phyloP scores from a whole-genome alignment of 2,888 invertebrate species.

The Sesia bembeciformis region DNA sequence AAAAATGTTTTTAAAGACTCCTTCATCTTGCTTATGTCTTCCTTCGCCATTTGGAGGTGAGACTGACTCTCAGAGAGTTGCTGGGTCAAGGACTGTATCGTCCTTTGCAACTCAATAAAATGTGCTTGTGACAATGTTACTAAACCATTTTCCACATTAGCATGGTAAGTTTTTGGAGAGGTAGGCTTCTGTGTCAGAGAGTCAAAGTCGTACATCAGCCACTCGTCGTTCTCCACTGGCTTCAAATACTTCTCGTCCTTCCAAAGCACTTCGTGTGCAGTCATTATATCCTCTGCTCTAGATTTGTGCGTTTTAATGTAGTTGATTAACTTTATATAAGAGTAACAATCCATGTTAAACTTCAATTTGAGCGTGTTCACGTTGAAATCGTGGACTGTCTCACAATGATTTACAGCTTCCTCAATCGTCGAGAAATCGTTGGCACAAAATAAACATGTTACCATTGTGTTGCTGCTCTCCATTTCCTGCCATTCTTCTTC shows the following conservation, averaged over 20 bases:
- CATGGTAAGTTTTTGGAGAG: constrained; percentile 66
- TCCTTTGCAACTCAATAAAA: constrained; percentile 75
- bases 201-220: constrained; percentile 86
- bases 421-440: constrained; percentile 75
- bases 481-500: constrained; percentile 70
- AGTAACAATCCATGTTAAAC: constrained; percentile 87
- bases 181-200: constrained; percentile 45
- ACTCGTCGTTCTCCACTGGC: constrained; percentile 84
- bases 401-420: constrained; percentile 79
- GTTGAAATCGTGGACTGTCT: constrained; percentile 77
- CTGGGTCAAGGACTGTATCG: constrained; percentile 70
- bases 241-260: constrained; percentile 84
- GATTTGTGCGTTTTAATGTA: constrained; percentile 81
- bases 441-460: constrained; percentile 83
- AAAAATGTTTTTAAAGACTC: constrained; percentile 73
- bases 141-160: constrained; percentile 76
- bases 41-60: constrained; percentile 74
- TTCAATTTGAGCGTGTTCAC: constrained; percentile 77
- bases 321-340: constrained; percentile 86
- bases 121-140: constrained; percentile 76
- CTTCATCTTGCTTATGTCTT: constrained; percentile 76
- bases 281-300: constrained; percentile 70
- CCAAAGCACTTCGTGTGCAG: constrained; percentile 76
- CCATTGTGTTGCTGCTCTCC: constrained; percentile 48
- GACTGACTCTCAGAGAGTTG: constrained; percentile 76